These are phyloP conservation scores for Drosophila navojoa DNA, from an alignment of 1,140 invertebrate species.

Conservation along the genomic window DNA sequence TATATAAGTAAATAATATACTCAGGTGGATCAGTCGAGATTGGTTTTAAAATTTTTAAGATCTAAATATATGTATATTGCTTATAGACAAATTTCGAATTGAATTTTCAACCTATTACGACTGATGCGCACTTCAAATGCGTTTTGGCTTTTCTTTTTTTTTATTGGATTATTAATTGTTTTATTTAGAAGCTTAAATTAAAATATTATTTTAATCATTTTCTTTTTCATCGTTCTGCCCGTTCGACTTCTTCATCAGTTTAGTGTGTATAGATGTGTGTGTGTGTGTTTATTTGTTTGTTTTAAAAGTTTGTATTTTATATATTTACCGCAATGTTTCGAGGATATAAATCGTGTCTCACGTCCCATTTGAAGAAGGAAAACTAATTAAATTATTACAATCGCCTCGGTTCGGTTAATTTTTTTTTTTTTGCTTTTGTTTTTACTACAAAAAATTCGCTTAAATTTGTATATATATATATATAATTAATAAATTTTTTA, in stretches of 20 bases:
- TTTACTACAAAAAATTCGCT: conserved; percentile 62
- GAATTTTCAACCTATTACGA: conserved; percentile 17
- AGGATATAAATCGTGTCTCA: conserved; percentile 50
- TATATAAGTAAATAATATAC: background rate
- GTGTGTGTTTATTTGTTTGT: conserved; percentile 31
- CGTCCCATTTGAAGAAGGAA: conserved; percentile 47
- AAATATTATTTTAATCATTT: conserved; percentile 78
- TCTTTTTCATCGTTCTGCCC: conserved; percentile 62
- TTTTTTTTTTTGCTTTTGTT: conserved; percentile 47
- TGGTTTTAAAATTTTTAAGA: conserved; percentile 2
- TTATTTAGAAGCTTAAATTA: conserved; percentile 82
- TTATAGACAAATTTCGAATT: background rate
- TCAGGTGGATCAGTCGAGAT: conserved; percentile 17
- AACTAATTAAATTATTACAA: conserved; percentile 57
- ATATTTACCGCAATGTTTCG: conserved; percentile 58
- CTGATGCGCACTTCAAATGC: conserved; percentile 3
- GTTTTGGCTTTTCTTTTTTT: conserved; percentile 42
- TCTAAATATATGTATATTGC: background rate
- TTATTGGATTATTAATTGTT: conserved; percentile 81
- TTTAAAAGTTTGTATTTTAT: conserved; percentile 8
- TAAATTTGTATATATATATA: conserved; percentile 78
- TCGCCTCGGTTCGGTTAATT: conserved; percentile 53
- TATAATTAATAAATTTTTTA: conserved; percentile 77
- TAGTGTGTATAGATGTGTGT: conserved; percentile 54
- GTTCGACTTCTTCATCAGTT: conserved; percentile 68